Conservation (phyloP, 2,797 vertebrate species). For the Megalops cyprinoides region DNA sequence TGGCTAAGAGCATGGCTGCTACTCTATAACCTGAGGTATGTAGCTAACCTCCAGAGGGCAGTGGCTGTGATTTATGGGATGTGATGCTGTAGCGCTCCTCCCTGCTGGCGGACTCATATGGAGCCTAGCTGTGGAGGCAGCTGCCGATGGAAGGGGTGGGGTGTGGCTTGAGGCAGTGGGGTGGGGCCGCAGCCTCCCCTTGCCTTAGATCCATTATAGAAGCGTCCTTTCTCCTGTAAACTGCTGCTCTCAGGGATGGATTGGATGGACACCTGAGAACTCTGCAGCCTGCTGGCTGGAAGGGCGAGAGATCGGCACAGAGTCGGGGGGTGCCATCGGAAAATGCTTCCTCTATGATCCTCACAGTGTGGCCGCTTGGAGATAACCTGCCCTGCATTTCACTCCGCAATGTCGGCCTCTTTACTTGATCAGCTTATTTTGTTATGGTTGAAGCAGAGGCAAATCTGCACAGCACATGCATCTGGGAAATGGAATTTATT, state of each 20-base stretch:
- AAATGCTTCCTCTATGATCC: no score
- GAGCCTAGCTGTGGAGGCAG: not conserved
- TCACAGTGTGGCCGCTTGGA: no score
- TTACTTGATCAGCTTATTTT: not conserved
- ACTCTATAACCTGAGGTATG: not conserved
- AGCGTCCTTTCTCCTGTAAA: not conserved
- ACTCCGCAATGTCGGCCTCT: not conserved
- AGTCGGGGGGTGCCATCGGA: no score
- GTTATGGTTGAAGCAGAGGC: not conserved
- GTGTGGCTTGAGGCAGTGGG: not conserved
- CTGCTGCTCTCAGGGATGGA: no score
- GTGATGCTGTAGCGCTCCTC: not conserved
- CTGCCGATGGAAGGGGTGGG: not conserved
- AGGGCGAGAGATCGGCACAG: no score
- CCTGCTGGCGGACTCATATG: not conserved
- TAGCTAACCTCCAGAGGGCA: not conserved
- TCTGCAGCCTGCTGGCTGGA: no score
- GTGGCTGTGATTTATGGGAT: constrained; percentile 5
- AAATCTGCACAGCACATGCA: not conserved
- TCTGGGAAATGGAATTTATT: not conserved
- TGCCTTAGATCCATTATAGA: not conserved
- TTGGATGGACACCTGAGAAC: no score
- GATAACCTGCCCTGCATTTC: not conserved
- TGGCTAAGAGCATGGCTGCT: not conserved
- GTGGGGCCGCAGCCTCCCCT: not conserved